phyloP scores from a whole-genome alignment of 2,797 vertebrate species.

The Sebastes ruberrimus region DNA sequence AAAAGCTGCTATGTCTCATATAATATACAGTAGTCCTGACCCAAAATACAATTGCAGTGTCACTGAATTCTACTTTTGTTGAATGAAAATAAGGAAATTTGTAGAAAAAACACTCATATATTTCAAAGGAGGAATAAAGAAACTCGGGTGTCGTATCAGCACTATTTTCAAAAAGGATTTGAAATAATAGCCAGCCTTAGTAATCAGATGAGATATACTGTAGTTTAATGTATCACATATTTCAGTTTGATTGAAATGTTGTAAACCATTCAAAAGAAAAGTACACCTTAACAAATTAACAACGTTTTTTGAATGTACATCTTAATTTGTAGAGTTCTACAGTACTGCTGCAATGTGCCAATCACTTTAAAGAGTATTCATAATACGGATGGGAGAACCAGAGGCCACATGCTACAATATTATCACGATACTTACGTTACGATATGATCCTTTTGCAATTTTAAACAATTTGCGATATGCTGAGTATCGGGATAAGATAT shows the following conservation, averaged over 20 bases:
- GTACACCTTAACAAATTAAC: neutral
- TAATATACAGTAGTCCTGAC: neutral
- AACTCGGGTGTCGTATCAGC: neutral
- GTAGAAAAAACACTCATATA: neutral
- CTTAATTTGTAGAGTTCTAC: neutral
- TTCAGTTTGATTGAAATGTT: neutral
- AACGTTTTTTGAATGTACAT: neutral
- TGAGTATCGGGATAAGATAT: no score
- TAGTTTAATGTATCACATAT: neutral
- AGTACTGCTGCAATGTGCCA: neutral
- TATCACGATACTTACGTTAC: no score
- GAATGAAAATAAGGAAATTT: neutral
- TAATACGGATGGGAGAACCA: neutral
- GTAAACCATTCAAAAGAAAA: neutral
- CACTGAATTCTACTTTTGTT: neutral
- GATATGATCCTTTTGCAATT: no score
- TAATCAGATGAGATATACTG: neutral
- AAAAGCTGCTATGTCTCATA: neutral
- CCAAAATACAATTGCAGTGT: neutral
- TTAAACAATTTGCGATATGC: no score
- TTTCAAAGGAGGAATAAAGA: neutral
- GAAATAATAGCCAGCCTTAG: neutral
- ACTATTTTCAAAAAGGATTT: neutral
- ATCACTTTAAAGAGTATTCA: constrained; percentile 10
- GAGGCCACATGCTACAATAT: no score